These are phyloP conservation scores for Campoletis raptor DNA, from an alignment of 2,888 invertebrate species.

Conservation along the genomic window DNA sequence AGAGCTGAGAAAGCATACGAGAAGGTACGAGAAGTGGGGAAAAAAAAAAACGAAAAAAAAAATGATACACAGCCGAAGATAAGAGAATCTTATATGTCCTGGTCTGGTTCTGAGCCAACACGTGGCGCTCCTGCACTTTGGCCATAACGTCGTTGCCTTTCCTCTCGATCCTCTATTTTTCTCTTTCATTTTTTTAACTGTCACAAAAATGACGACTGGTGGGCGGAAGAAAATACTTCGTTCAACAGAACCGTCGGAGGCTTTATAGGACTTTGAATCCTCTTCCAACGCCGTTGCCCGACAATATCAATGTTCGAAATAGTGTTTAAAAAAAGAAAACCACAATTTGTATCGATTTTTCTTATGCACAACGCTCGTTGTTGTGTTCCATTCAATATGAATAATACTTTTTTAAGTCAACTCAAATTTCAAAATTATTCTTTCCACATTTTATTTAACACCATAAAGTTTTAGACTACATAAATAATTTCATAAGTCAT, in stretches of 20 bases:
- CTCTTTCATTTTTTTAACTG: conserved; percentile 7
- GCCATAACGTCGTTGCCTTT: conserved; percentile 37
- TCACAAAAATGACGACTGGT: conserved; percentile 11
- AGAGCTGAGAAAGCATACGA: conserved; percentile 23
- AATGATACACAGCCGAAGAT: conserved; percentile 18
- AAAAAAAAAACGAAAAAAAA: not conserved
- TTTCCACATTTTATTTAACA: too few relatives aligned
- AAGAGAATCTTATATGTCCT: conserved; percentile 15
- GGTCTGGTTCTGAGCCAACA: conserved; percentile 70
- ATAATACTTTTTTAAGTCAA: not conserved
- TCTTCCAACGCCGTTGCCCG: conserved; percentile 32
- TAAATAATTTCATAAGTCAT: not conserved
- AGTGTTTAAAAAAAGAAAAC: not conserved
- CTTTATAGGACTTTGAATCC: conserved; percentile 17
- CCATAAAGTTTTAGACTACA: not conserved
- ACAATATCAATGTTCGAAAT: conserved; percentile 13
- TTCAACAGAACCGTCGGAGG: conserved; percentile 3
- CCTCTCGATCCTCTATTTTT: conserved; percentile 50
- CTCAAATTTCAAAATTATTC: too few relatives aligned
- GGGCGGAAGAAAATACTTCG: conserved; percentile 13
- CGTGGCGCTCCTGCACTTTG: conserved; percentile 67
- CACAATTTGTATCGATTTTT: not conserved
- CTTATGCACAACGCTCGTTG: not conserved
- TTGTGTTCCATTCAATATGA: not conserved
- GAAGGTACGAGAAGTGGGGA: not conserved